These are phyloP conservation scores for Gephyroberyx darwinii DNA, from an alignment of 2,797 vertebrate genomes.

Conservation along the genomic window DNA sequence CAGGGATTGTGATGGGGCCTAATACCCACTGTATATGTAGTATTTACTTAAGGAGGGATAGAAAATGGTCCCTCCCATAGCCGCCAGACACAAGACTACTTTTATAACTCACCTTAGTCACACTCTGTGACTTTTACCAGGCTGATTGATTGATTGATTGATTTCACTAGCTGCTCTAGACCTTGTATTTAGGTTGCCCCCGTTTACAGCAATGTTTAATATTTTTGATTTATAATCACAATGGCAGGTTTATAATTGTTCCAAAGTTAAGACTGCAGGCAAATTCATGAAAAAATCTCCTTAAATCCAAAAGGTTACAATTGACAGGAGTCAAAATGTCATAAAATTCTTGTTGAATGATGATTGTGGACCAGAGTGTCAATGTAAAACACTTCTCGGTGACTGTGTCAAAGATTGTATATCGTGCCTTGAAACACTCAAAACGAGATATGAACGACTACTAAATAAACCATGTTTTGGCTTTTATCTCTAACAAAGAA, in stretches of 20 bases:
- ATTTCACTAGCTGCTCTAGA: conserved; percentile 44
- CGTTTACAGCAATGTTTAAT: conserved; percentile 25
- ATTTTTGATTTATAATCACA: conserved; percentile 40
- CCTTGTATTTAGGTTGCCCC: conserved; percentile 13
- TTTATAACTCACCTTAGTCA: conserved; percentile 68
- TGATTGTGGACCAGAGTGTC: not conserved
- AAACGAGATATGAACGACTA: too few relatives aligned
- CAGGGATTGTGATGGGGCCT: conserved; percentile 80
- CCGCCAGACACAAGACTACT: conserved; percentile 72
- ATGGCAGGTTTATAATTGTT: conserved; percentile 23
- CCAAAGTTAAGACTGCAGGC: conserved; percentile 4
- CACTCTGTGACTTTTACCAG: conserved; percentile 53
- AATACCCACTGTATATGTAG: conserved; percentile 76
- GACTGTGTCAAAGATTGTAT: too few relatives aligned
- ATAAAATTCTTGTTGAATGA: not conserved
- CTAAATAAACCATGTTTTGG: too few relatives aligned
- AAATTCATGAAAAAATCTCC: not conserved
- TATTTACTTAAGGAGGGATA: conserved; percentile 80
- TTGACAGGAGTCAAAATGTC: not conserved
- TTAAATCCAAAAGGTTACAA: not conserved
- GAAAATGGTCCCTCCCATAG: conserved; percentile 70
- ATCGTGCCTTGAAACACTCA: too few relatives aligned
- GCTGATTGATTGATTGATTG: conserved; percentile 67
- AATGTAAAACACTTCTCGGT: not conserved
- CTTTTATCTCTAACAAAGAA: too few relatives aligned